phyloP scores from a whole-genome alignment of 64 coral and sea anemone species.

The Catalaphyllia jardinei region DNA sequence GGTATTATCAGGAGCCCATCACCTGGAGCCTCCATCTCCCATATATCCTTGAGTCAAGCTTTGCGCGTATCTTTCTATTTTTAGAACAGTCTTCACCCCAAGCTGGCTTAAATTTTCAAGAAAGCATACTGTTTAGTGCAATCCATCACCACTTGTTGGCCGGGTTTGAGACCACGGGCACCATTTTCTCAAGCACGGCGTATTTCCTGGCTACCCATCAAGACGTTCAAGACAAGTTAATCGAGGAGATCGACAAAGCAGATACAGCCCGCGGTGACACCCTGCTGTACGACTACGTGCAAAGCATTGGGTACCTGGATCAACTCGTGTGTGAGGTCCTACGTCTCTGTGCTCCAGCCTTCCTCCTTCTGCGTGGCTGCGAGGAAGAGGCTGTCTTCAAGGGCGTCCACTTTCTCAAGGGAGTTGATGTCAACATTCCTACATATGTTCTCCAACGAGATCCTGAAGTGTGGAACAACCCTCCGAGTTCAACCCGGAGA shows the following conservation, averaged over 20 bases:
- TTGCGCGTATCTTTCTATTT: no score
- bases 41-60: not conserved
- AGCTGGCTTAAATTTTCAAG: conserved; percentile 54
- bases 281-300: conserved; percentile 64
- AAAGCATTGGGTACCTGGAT: conserved; percentile 68
- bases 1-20: no score
- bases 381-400: conserved; percentile 38
- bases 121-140: conserved; percentile 73
- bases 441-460: conserved; percentile 73
- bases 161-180: conserved; percentile 76
- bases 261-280: conserved; percentile 18
- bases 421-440: conserved; percentile 77
- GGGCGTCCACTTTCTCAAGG: conserved; percentile 66
- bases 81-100: no score
- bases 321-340: conserved; percentile 71
- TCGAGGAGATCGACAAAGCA: conserved; percentile 71
- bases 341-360: conserved; percentile 56
- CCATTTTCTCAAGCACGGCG: conserved; percentile 51
- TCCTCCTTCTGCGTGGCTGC: conserved; percentile 44
- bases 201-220: conserved; percentile 62
- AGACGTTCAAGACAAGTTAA: conserved; percentile 72
- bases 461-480: conserved; percentile 72
- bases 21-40: no score
- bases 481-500: conserved; percentile 67
- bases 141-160: conserved; percentile 61